Percentiles rank a stretch among this genome's conserved stretches.
phyloP scores from a whole-genome alignment of 2,113 vertebrate genomes.

The Zosterops borbonicus region DNA sequence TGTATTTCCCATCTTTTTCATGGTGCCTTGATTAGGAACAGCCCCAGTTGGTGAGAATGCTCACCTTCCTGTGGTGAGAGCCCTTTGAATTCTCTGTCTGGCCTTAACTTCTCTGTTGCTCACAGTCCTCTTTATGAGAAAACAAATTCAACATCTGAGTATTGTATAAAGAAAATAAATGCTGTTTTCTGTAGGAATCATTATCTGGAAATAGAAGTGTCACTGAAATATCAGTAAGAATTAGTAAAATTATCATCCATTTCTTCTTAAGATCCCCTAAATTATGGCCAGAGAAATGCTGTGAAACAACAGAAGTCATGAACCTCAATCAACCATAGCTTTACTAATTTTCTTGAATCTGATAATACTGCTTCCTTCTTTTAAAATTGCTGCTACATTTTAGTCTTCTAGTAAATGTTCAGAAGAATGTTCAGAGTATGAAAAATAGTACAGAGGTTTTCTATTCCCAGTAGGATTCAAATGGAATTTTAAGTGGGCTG shows the following conservation, averaged over 20 bases:
- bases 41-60: background rate
- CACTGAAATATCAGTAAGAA: background rate
- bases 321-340: background rate
- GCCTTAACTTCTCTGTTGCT: background rate
- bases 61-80: background rate
- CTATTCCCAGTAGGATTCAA: slow-evolving; percentile 35
- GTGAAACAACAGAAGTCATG: background rate
- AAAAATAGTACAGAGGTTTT: slow-evolving; percentile 8
- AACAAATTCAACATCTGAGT: background rate
- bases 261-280: background rate
- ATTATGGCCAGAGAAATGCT: background rate
- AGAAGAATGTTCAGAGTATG: background rate
- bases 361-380: background rate
- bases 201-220: background rate
- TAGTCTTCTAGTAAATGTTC: slow-evolving; percentile 4
- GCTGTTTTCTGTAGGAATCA: background rate
- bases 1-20: background rate
- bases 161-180: background rate
- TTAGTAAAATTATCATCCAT: background rate
- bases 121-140: background rate
- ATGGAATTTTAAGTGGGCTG: slow-evolving; percentile 59
- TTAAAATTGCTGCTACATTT: background rate
- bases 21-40: background rate
- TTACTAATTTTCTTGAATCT: background rate
- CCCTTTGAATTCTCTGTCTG: background rate